phyloP scores from a whole-genome alignment of 2,113 vertebrate genomes.

The Origma solitaria region DNA sequence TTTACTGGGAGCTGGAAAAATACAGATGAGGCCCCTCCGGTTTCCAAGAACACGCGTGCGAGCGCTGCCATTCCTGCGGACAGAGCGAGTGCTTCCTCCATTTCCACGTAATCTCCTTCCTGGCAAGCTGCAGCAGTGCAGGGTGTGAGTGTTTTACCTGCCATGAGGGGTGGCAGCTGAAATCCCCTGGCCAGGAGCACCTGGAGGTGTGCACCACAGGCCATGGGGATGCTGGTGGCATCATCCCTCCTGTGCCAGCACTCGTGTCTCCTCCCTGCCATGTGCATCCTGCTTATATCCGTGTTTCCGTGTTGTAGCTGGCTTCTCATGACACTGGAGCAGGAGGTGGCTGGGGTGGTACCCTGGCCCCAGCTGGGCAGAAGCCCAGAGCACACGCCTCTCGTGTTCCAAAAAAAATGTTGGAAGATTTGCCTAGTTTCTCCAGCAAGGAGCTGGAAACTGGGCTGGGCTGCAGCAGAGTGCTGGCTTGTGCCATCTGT shows the following conservation, averaged over 20 bases:
- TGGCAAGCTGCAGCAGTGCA: neutral
- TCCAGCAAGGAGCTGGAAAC: neutral
- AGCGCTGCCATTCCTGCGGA: neutral
- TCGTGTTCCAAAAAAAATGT: neutral
- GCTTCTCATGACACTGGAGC: neutral
- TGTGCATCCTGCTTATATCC: neutral
- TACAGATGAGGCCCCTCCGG: neutral
- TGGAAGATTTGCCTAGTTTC: neutral
- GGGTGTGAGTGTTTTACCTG: neutral
- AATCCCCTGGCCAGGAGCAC: neutral
- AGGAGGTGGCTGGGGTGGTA: neutral
- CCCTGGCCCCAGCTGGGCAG: neutral
- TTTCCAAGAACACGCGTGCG: neutral
- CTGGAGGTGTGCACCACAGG: rapidly evolving
- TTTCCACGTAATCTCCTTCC: neutral
- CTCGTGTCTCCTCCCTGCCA: neutral
- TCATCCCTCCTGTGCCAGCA: neutral
- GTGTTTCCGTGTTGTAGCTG: rapidly evolving
- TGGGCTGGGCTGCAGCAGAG: neutral
- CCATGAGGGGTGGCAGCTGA: neutral
- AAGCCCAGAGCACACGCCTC: neutral
- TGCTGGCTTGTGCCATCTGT: neutral
- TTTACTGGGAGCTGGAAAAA: slow-evolving; percentile 46
- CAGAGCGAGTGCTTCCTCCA: neutral
- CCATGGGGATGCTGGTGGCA: neutral